Conservation (phyloP, 2,888 invertebrate species). For the Holacanthella duospinosa region DNA sequence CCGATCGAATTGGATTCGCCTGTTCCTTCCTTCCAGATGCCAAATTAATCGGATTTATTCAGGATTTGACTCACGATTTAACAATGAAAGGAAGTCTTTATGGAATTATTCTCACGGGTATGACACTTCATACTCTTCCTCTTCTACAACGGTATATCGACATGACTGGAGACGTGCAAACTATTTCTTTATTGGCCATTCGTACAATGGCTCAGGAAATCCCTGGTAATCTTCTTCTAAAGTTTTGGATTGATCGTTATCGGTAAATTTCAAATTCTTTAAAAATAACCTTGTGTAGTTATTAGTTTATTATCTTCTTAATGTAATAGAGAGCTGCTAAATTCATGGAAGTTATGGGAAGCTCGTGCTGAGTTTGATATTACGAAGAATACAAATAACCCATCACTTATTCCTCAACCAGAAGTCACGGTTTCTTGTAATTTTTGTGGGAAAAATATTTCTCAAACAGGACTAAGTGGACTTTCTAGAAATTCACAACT, state of each 20-base stretch:
- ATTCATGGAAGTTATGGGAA: constrained; percentile 84
- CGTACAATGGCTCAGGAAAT: constrained; percentile 64
- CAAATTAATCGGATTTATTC: constrained; percentile 66
- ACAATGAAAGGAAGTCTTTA: constrained; percentile 68
- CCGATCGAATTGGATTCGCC: constrained; percentile 84
- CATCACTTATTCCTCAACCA: constrained; percentile 43
- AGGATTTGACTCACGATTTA: constrained; percentile 57
- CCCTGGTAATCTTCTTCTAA: constrained; percentile 46
- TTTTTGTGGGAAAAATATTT: constrained; percentile 88
- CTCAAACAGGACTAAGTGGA: constrained; percentile 45
- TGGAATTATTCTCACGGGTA: constrained; percentile 72
- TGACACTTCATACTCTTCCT: constrained; percentile 61
- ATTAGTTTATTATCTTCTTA: constrained; percentile 1
- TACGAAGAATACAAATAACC: constrained; percentile 53
- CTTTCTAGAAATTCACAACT: constrained; percentile 27
- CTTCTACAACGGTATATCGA: constrained; percentile 81
- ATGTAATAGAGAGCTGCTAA: constrained; percentile 66
- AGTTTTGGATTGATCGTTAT: constrained; percentile 45
- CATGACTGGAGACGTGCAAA: constrained; percentile 78
- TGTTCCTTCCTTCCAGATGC: constrained; percentile 72
- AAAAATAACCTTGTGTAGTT: neutral
- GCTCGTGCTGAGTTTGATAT: constrained; percentile 82
- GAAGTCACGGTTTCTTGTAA: constrained; percentile 76
- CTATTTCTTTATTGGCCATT: constrained; percentile 68
- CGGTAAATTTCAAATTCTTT: constrained; percentile 14